Percentiles rank a stretch among this genome's conserved stretches.
Conservation (phyloP, 1,140 invertebrate genomes). For the Penaeus chinensis region DNA sequence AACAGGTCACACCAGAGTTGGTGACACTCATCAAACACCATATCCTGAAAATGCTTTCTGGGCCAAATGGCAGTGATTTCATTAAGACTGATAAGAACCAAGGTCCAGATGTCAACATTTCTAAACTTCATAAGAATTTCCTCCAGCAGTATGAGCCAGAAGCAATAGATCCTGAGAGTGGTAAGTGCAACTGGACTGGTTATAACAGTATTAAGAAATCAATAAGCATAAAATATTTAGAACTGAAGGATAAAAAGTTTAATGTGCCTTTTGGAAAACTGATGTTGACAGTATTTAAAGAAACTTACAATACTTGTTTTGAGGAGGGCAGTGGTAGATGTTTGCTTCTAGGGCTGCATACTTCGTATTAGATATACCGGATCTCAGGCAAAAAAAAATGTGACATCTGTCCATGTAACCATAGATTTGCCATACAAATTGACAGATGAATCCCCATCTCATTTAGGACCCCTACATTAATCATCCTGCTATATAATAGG, state of each 20-base stretch:
- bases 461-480: too few relatives aligned
- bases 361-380: too few relatives aligned
- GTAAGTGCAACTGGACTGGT: slow-evolving; percentile 8
- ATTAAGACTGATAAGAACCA: slow-evolving; percentile 65
- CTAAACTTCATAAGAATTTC: slow-evolving; percentile 74
- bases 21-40: slow-evolving; percentile 73
- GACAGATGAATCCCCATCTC: too few relatives aligned
- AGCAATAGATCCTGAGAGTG: slow-evolving; percentile 64
- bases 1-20: slow-evolving; percentile 68
- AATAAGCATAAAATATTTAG: neutral
- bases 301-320: too few relatives aligned
- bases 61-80: slow-evolving; percentile 62
- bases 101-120: slow-evolving; percentile 73
- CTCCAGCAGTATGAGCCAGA: slow-evolving; percentile 72
- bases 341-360: too few relatives aligned
- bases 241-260: neutral
- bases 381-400: too few relatives aligned
- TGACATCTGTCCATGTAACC: too few relatives aligned
- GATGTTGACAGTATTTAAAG: too few relatives aligned
- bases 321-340: too few relatives aligned
- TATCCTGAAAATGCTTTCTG: slow-evolving; percentile 70
- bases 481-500: too few relatives aligned
- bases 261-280: too few relatives aligned
- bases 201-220: neutral
- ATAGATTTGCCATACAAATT: too few relatives aligned